These are phyloP conservation scores for Lerema accius DNA, from an alignment of 1,140 invertebrate species.

Conservation along the genomic window DNA sequence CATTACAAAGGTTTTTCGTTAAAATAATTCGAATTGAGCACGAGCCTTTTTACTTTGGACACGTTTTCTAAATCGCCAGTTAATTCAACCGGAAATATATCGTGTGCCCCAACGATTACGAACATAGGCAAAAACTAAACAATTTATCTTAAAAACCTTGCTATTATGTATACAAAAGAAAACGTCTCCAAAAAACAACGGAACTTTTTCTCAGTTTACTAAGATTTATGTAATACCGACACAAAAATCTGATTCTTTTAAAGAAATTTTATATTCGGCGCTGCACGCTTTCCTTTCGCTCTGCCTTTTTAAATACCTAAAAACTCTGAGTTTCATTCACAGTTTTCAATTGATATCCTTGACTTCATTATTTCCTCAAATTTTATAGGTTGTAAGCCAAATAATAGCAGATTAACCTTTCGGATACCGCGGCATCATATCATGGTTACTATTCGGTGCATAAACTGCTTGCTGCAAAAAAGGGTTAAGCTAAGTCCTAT, in stretches of 20 bases:
- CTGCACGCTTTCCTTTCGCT: neutral
- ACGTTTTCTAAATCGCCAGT: neutral
- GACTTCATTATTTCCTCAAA: too few relatives aligned
- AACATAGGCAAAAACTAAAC: constrained; percentile 11
- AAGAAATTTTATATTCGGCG: neutral
- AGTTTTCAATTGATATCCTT: too few relatives aligned
- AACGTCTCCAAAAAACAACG: constrained; percentile 11
- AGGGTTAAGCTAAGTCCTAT: too few relatives aligned
- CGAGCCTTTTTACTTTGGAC: neutral
- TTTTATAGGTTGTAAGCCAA: too few relatives aligned
- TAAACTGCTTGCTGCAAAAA: too few relatives aligned
- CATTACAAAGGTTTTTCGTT: neutral
- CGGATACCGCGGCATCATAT: too few relatives aligned
- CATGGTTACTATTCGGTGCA: too few relatives aligned
- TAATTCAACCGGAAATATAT: constrained; percentile 26
- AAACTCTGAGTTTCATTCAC: too few relatives aligned
- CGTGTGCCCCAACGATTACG: constrained; percentile 28
- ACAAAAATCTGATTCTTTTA: neutral
- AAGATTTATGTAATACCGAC: constrained; percentile 6
- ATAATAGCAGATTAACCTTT: too few relatives aligned
- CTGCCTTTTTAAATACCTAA: neutral
- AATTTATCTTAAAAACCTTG: constrained; percentile 20
- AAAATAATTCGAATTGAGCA: neutral
- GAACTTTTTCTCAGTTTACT: constrained; percentile 12
- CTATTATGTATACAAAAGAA: constrained; percentile 20